These are phyloP conservation scores for Sylvilagus bachmani DNA, from an alignment of 2,113 vertebrate genomes.

Conservation along the genomic window DNA sequence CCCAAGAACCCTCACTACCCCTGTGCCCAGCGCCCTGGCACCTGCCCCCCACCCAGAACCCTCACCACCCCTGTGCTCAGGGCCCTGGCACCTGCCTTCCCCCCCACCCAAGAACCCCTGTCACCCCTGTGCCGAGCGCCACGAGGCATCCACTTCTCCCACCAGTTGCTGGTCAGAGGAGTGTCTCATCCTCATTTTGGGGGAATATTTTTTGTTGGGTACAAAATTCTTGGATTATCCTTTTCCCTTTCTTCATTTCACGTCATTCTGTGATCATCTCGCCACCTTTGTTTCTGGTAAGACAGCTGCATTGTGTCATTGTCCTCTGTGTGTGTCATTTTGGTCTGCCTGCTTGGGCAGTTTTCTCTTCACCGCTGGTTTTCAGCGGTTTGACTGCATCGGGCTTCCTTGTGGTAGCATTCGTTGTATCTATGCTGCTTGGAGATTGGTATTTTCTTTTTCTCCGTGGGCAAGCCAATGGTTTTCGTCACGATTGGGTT, in stretches of 20 bases:
- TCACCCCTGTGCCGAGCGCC: neutral
- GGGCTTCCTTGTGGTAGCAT: neutral
- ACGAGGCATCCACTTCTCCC: neutral
- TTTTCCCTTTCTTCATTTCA: neutral
- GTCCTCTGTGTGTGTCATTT: neutral
- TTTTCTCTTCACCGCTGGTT: neutral
- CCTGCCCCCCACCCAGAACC: too few species aligned
- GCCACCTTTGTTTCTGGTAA: neutral
- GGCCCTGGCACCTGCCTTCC: neutral
- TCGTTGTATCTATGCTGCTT: neutral
- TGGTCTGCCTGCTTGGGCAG: neutral
- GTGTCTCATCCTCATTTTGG: neutral
- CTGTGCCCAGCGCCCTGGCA: neutral
- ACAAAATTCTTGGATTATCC: neutral
- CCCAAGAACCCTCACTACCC: neutral
- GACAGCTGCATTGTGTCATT: neutral
- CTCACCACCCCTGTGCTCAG: too few species aligned
- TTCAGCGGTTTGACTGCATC: neutral
- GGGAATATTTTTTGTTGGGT: neutral
- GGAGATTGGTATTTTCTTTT: neutral
- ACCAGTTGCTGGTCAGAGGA: neutral
- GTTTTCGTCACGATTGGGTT: neutral
- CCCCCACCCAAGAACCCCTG: neutral
- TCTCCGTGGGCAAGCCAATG: neutral
- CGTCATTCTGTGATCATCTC: neutral